These are phyloP conservation scores for Axinella damicornis DNA, from an alignment of 37 sponge, comb jelly and placozoan species.

Conservation along the genomic window DNA sequence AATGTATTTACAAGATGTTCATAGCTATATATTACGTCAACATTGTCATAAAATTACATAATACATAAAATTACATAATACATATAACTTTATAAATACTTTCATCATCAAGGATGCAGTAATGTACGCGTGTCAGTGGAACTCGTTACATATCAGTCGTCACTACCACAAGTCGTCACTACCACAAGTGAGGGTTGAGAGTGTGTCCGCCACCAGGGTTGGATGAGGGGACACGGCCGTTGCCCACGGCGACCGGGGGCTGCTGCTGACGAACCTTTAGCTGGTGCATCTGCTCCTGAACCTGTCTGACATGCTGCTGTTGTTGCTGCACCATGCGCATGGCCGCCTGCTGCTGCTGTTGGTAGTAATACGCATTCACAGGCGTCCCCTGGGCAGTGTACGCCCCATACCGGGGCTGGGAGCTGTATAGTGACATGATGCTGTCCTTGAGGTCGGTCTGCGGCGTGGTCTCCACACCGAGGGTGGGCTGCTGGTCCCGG, in stretches of 20 bases:
- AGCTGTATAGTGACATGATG: slow-evolving; percentile 73
- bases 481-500: not conserved
- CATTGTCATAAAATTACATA: too few relatives aligned
- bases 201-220: slow-evolving; percentile 36
- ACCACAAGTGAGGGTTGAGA: slow-evolving; percentile 69
- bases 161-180: not conserved
- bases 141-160: too few relatives aligned
- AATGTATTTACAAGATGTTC: too few relatives aligned
- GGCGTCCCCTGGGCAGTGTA: slow-evolving; percentile 64
- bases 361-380: slow-evolving; percentile 54
- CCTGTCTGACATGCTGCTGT: slow-evolving; percentile 57
- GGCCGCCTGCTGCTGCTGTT: slow-evolving; percentile 57
- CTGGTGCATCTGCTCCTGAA: slow-evolving; percentile 68
- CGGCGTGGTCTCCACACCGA: not conserved
- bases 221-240: not conserved
- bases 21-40: too few relatives aligned
- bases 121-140: too few relatives aligned
- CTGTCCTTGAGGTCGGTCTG: slow-evolving; percentile 41
- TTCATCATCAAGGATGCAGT: too few relatives aligned
- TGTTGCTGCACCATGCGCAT: slow-evolving; percentile 64
- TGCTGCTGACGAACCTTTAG: slow-evolving; percentile 52
- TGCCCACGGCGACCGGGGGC: slow-evolving; percentile 12
- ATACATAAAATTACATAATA: too few relatives aligned
- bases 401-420: slow-evolving; percentile 39
- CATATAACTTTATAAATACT: too few relatives aligned